Evolutionary conservation across 1,140 invertebrate species (phyloP).

Genomic region (Sitodiplosis mosellana): DNA sequence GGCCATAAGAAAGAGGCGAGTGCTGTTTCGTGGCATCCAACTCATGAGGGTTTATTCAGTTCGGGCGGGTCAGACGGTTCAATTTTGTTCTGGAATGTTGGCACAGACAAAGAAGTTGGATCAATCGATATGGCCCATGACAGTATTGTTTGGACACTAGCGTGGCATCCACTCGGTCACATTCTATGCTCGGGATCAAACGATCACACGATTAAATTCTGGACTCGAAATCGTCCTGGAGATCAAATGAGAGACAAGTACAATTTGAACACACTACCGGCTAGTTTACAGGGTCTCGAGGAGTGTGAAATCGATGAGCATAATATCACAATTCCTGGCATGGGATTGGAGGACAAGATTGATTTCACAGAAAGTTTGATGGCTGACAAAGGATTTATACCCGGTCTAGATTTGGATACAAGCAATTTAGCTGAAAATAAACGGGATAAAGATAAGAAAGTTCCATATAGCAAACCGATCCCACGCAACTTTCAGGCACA

Average conservation of each 20-base stretch:
- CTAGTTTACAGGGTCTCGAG: constrained; percentile 47
- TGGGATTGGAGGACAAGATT: constrained; percentile 75
- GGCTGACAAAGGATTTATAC: constrained; percentile 46
- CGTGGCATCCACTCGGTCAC: constrained; percentile 98
- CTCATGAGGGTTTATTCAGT: constrained; percentile 88
- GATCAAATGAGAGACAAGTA: constrained; percentile 96
- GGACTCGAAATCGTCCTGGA: constrained; percentile 95
- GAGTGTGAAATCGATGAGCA: constrained; percentile 54
- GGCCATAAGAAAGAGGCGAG: constrained; percentile 98
- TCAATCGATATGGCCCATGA: constrained; percentile 97
- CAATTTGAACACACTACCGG: constrained; percentile 82
- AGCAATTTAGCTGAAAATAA: constrained; percentile 34
- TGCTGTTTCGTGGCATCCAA: constrained; percentile 93
- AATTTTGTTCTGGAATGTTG: constrained; percentile 97
- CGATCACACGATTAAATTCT: constrained; percentile 97
- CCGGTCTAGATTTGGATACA: constrained; percentile 69
- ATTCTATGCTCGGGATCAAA: constrained; percentile 96
- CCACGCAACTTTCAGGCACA: constrained; percentile 89
- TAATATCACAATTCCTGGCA: constrained; percentile 64
- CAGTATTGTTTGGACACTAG: constrained; percentile 95
- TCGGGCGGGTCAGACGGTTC: constrained; percentile 95
- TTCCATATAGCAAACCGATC: constrained; percentile 88
- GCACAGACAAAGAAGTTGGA: constrained; percentile 84
- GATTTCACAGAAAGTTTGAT: constrained; percentile 33
- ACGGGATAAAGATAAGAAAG: constrained; percentile 60